Conservation (phyloP, 2,113 vertebrate genomes). For the Pseudois nayaur region DNA sequence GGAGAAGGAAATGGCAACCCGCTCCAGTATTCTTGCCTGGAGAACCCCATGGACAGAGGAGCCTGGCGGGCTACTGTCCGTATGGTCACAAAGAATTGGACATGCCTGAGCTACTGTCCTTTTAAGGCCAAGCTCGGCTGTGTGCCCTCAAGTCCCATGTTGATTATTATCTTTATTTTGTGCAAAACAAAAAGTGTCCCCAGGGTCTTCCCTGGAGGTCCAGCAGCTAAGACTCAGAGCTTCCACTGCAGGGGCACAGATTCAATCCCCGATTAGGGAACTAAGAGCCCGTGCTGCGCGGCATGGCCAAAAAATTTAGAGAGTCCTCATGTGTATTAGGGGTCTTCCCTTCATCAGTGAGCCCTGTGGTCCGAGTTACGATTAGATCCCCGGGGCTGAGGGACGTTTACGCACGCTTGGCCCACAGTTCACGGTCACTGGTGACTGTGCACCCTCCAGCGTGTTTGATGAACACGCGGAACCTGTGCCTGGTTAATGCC, state of each 20-base stretch:
- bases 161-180: neutral
- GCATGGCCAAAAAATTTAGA: neutral
- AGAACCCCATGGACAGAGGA: neutral
- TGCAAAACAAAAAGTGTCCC: neutral
- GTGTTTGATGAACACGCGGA: neutral
- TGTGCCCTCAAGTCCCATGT: neutral
- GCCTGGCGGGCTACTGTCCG: neutral
- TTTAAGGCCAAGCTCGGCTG: neutral
- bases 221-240: rapidly evolving
- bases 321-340: neutral
- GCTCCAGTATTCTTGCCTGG: neutral
- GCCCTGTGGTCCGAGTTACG: neutral
- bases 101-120: neutral
- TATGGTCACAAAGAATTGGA: neutral
- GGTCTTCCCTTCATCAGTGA: neutral
- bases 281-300: neutral
- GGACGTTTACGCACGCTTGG: neutral
- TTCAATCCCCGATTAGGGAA: neutral
- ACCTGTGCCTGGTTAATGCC: neutral
- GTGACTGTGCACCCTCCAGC: neutral
- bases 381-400: neutral
- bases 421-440: neutral
- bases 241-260: neutral
- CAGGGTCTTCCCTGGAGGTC: neutral
- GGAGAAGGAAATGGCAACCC: neutral